A percentile compares a stretch with the other conserved stretches of the same genome.
phyloP scores from a whole-genome alignment of 2,797 vertebrate species.

The Dendrocincla fuliginosa region DNA sequence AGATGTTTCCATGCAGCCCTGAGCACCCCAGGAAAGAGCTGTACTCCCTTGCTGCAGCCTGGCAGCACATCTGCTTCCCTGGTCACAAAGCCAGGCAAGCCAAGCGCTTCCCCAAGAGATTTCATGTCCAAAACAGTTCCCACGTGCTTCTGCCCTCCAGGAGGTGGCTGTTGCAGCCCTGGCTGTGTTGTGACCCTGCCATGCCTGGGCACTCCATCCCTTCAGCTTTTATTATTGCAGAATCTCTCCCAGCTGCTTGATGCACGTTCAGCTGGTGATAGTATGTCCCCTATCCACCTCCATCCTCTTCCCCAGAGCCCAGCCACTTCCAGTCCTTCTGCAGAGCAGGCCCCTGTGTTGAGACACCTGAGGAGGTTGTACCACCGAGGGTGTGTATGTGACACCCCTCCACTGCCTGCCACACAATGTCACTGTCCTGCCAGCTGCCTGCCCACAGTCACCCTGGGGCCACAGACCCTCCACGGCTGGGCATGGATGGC shows the following conservation, averaged over 20 bases:
- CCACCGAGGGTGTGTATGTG: rapidly evolving
- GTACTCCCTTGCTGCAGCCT: neutral
- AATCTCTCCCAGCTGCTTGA: neutral
- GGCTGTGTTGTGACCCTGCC: neutral
- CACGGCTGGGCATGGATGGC: neutral
- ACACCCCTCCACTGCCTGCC: neutral
- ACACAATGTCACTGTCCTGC: neutral
- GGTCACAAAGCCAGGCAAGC: neutral
- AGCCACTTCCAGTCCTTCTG: neutral
- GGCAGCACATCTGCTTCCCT: neutral
- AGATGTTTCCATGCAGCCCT: neutral
- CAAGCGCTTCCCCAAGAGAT: neutral
- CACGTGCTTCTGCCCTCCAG: neutral
- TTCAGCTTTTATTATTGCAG: neutral
- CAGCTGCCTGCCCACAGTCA: neutral
- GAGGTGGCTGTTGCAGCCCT: neutral
- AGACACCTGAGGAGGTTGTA: neutral
- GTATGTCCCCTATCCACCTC: neutral
- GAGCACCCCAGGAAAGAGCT: neutral
- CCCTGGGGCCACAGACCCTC: neutral
- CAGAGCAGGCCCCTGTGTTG: neutral
- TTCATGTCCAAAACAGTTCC: neutral
- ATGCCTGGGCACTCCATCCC: neutral
- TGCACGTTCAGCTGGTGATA: neutral
- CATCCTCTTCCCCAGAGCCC: neutral